Conservation (phyloP, 2,888 invertebrate genomes). For the Odontothrips loti region DNA sequence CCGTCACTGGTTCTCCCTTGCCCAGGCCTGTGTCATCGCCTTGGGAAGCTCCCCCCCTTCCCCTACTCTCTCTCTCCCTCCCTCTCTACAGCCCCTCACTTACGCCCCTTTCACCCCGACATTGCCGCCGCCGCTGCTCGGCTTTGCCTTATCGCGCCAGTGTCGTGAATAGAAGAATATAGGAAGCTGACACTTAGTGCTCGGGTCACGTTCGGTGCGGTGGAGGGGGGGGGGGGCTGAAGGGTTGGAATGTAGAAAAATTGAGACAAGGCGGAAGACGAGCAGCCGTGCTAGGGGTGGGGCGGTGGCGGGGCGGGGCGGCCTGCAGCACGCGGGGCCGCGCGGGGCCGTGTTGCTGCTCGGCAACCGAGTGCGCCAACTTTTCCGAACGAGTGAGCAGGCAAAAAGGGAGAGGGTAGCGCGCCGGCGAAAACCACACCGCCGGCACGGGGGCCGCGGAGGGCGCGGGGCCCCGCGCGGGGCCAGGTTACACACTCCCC, state of each 20-base stretch:
- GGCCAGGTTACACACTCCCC: too few species aligned
- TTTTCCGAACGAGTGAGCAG: too few species aligned
- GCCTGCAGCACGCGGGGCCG: not conserved
- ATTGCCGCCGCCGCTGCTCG: not conserved
- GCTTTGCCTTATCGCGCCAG: conserved; percentile 16
- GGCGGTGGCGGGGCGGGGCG: not conserved
- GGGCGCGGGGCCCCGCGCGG: too few species aligned
- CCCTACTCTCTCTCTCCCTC: not conserved
- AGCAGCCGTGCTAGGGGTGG: not conserved
- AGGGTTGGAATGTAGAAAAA: conserved; percentile 22
- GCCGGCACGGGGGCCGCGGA: too few species aligned
- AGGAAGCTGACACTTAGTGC: conserved; percentile 26
- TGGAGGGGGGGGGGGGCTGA: not conserved
- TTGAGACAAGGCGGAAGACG: not conserved
- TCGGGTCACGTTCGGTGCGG: conserved; percentile 21
- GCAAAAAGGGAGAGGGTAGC: too few species aligned
- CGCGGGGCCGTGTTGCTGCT: not conserved
- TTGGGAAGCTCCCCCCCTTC: not conserved
- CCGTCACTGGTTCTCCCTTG: not conserved
- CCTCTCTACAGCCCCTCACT: not conserved
- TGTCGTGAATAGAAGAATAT: conserved; percentile 23
- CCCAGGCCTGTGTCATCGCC: not conserved
- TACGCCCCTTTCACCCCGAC: not conserved
- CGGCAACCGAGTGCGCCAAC: too few species aligned
- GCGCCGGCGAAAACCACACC: too few species aligned